Conservation (phyloP, 2,797 vertebrate genomes). For the Eremophila alpestris region DNA sequence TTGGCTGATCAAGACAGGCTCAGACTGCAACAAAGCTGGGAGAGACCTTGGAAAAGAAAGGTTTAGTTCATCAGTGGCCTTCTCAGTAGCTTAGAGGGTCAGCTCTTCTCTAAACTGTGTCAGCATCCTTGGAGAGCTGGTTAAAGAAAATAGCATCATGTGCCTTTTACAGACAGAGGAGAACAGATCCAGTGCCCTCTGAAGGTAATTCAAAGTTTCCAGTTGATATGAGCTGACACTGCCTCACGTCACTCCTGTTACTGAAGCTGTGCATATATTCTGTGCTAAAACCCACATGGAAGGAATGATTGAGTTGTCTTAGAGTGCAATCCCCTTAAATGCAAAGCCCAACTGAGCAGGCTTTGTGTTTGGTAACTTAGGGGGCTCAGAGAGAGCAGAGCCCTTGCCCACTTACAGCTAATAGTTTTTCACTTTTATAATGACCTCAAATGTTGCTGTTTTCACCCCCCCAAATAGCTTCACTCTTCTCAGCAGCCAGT, state of each 20-base stretch:
- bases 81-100: constrained; percentile 50
- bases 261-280: neutral
- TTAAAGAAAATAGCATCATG: constrained; percentile 44
- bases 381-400: neutral
- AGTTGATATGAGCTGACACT: constrained; percentile 37
- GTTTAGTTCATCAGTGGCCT: constrained; percentile 15
- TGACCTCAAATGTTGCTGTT: neutral
- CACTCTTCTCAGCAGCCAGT: neutral
- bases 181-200: constrained; percentile 22
- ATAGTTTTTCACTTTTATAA: constrained; percentile 12
- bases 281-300: constrained; percentile 25
- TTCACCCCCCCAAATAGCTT: neutral
- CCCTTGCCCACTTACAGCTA: neutral
- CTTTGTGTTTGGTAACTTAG: neutral
- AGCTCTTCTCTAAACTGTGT: constrained; percentile 42
- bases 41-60: constrained; percentile 31
- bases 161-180: constrained; percentile 46
- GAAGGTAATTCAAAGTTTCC: constrained; percentile 45
- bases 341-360: neutral
- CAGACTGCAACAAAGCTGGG: constrained; percentile 1
- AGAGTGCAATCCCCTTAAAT: neutral
- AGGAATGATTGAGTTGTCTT: neutral
- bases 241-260: neutral
- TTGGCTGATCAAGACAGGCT: neutral
- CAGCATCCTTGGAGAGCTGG: constrained; percentile 51